Evolutionary conservation across 2,888 invertebrate species (phyloP).

Genomic region (Palloptera scutellata): DNA sequence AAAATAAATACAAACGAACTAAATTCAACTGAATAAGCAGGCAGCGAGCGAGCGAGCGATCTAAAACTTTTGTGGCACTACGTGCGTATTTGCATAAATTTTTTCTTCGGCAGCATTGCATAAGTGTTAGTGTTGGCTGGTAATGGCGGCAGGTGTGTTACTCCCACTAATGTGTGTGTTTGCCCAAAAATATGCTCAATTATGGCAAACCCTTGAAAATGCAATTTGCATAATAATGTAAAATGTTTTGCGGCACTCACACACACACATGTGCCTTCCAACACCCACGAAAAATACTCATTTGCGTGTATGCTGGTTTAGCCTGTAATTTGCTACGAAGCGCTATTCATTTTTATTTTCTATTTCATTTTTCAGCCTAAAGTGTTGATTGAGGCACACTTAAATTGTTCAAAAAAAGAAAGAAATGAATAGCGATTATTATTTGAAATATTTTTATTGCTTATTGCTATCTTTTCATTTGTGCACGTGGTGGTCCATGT

Average conservation of each 20-base stretch:
- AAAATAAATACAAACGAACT: too few relatives aligned
- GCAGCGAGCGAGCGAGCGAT: neutral
- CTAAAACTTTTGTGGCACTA: neutral
- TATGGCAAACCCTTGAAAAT: slow-evolving; percentile 31
- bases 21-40: slow-evolving; percentile 11
- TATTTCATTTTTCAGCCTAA: too few relatives aligned
- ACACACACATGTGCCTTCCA: neutral
- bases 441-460: too few relatives aligned
- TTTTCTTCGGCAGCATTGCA: slow-evolving; percentile 30
- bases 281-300: neutral
- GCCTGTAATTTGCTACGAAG: too few relatives aligned
- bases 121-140: too few relatives aligned
- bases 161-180: neutral
- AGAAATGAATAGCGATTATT: too few relatives aligned
- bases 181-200: slow-evolving; percentile 30
- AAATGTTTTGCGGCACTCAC: slow-evolving; percentile 2
- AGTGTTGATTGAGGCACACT: too few relatives aligned
- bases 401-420: too few relatives aligned
- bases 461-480: too few relatives aligned
- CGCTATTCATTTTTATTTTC: too few relatives aligned
- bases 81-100: slow-evolving; percentile 53
- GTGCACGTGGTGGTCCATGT: too few relatives aligned
- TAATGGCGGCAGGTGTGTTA: too few relatives aligned
- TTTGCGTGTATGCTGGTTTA: neutral
- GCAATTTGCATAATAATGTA: slow-evolving; percentile 44